These are phyloP conservation scores for Peucedramus taeniatus DNA, from an alignment of 2,113 vertebrate species.

Conservation along the genomic window DNA sequence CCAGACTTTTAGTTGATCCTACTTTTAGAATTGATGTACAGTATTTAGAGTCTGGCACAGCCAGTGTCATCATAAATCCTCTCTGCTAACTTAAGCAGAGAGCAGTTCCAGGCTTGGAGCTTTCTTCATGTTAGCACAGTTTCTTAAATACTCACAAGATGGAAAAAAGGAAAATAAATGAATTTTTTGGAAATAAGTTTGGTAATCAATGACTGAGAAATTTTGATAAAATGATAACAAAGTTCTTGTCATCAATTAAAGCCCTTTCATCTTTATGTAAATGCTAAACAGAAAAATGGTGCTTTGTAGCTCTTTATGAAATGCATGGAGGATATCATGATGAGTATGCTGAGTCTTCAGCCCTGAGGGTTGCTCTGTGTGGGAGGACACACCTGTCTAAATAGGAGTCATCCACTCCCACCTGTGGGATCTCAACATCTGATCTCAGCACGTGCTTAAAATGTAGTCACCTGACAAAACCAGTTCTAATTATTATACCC, in stretches of 20 bases:
- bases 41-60: neutral
- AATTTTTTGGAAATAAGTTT: constrained; percentile 21
- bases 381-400: neutral
- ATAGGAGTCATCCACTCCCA: neutral
- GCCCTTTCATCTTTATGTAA: constrained; percentile 21
- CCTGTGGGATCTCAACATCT: too few species aligned
- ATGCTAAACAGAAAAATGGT: constrained; percentile 33
- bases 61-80: neutral
- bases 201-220: constrained; percentile 10
- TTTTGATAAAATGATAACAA: constrained; percentile 37
- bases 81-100: neutral
- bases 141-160: constrained; percentile 19
- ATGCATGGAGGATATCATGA: neutral
- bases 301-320: constrained; percentile 12
- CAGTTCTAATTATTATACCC: constrained; percentile 81
- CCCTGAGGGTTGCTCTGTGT: neutral
- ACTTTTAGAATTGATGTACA: neutral
- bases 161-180: constrained; percentile 13
- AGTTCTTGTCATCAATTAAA: constrained; percentile 45
- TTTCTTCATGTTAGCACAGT: constrained; percentile 2
- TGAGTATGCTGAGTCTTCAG: neutral
- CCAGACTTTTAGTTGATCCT: neutral
- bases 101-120: neutral
- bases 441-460: constrained; percentile 53
- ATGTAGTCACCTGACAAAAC: constrained; percentile 80